A percentile compares a stretch with the other conserved stretches of the same genome.
Conservation (phyloP, 2,888 invertebrate genomes). For the Ellobium chinense region DNA sequence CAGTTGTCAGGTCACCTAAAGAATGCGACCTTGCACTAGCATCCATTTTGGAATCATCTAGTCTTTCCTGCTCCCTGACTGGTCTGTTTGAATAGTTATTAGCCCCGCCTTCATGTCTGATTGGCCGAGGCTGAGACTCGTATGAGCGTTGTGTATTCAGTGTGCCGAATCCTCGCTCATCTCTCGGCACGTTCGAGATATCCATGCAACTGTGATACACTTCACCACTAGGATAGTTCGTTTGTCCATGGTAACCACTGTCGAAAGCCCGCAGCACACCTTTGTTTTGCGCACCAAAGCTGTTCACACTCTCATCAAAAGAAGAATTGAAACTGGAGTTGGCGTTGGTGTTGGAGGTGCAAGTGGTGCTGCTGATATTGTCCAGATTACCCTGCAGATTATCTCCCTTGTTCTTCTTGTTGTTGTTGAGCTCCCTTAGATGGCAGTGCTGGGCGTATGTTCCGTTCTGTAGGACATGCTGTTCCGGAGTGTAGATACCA, state of each 20-base stretch:
- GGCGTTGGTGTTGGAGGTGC: background rate
- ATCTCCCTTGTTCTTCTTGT: slow-evolving; percentile 14
- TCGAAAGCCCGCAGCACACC: background rate
- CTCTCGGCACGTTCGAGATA: slow-evolving; percentile 4
- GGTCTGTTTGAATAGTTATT: background rate
- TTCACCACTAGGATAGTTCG: background rate
- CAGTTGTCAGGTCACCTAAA: slow-evolving; percentile 62
- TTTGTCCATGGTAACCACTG: background rate
- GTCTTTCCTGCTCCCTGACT: background rate
- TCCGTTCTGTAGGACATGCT: slow-evolving; percentile 44
- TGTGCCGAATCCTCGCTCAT: background rate
- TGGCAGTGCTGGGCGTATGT: slow-evolving; percentile 48
- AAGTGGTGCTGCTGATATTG: background rate
- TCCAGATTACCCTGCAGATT: background rate
- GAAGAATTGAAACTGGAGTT: slow-evolving; percentile 35
- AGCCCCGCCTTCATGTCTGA: background rate
- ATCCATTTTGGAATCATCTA: slow-evolving; percentile 53
- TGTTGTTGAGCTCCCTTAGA: slow-evolving; percentile 6
- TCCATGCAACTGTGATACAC: slow-evolving; percentile 43
- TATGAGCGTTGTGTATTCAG: background rate
- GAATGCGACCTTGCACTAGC: slow-evolving; percentile 60
- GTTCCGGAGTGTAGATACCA: slow-evolving; percentile 44
- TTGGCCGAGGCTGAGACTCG: background rate
- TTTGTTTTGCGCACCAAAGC: background rate
- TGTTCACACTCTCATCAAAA: slow-evolving; percentile 37